phyloP scores from a whole-genome alignment of 2,888 invertebrate species.

The Villa cingulata region DNA sequence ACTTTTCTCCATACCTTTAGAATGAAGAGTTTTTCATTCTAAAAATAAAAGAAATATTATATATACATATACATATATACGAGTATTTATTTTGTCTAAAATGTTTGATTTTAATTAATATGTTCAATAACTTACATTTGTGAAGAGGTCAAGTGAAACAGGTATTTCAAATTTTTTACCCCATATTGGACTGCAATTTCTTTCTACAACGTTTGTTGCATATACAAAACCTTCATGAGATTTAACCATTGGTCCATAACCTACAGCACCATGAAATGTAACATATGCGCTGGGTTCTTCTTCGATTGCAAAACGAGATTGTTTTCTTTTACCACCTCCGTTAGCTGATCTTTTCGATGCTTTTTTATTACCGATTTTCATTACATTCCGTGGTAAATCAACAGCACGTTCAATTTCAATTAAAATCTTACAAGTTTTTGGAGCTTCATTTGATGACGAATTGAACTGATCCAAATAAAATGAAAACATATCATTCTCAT shows the following conservation, averaged over 20 bases:
- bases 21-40: conserved; percentile 44
- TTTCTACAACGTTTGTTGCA: conserved; percentile 40
- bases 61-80: too few species aligned
- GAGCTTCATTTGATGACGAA: neutral
- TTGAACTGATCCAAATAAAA: neutral
- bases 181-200: conserved; percentile 43
- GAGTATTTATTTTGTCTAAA: too few species aligned
- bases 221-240: conserved; percentile 34
- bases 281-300: conserved; percentile 46
- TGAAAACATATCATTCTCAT: neutral
- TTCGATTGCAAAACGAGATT: conserved; percentile 27
- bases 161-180: conserved; percentile 39
- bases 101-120: too few species aligned
- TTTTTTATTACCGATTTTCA: conserved; percentile 28
- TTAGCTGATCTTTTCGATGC: conserved; percentile 21
- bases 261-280: conserved; percentile 40
- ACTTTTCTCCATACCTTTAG: conserved; percentile 47
- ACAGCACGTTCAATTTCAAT: conserved; percentile 44
- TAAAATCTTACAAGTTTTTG: conserved; percentile 32
- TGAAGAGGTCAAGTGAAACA: conserved; percentile 38
- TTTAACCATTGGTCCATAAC: conserved; percentile 23
- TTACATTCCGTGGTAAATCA: conserved; percentile 39
- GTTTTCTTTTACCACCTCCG: conserved; percentile 18
- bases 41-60: neutral
- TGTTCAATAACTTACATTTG: conserved; percentile 37